Conservation (phyloP, 2,113 vertebrate genomes). For the Gulo gulo region DNA sequence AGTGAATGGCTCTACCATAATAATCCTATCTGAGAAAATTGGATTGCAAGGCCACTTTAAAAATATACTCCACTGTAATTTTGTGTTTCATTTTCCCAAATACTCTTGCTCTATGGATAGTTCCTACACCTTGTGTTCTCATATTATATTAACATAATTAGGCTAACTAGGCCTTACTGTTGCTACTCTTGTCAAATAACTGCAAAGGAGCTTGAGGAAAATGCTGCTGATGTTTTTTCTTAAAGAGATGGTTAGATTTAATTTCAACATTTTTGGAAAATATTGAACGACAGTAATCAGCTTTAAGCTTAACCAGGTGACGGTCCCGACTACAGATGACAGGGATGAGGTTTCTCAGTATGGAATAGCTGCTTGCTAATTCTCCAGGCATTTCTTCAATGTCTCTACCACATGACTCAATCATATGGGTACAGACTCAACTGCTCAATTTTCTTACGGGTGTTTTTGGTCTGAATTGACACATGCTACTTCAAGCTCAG, state of each 20-base stretch:
- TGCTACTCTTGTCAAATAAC: slow-evolving; percentile 19
- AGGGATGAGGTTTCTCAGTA: neutral
- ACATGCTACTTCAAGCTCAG: neutral
- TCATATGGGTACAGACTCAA: neutral
- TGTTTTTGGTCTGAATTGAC: neutral
- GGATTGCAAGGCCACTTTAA: slow-evolving; percentile 17
- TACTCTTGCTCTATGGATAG: slow-evolving; percentile 1
- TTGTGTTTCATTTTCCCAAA: neutral
- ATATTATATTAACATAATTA: neutral
- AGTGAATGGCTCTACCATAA: neutral
- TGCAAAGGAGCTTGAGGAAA: slow-evolving; percentile 5
- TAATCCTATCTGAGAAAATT: slow-evolving; percentile 9
- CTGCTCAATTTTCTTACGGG: neutral
- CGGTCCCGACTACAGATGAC: neutral
- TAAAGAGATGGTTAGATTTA: slow-evolving; percentile 30
- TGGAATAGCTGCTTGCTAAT: neutral
- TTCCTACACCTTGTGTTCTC: neutral
- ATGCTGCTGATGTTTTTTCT: neutral
- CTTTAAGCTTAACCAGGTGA: neutral
- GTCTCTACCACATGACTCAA: neutral
- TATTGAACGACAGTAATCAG: neutral
- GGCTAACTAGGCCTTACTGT: slow-evolving; percentile 7
- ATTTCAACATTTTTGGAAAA: slow-evolving; percentile 59
- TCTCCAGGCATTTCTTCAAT: neutral
- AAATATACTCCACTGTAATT: neutral